These are phyloP conservation scores for Oreochromis tanganicae DNA, from an alignment of 2,113 vertebrate genomes.

Conservation along the genomic window DNA sequence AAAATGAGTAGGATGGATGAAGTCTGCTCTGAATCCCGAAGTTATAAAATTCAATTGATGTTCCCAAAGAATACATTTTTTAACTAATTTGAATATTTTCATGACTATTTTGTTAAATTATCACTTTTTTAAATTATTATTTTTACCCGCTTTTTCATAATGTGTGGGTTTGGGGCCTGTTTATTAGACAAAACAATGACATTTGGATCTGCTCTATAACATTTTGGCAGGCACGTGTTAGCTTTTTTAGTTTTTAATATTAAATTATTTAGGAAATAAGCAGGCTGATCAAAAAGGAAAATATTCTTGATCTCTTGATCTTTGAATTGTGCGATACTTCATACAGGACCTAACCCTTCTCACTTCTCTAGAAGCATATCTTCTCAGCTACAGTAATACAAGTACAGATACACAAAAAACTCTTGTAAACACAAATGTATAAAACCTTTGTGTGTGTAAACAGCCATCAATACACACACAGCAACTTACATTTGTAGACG, in stretches of 20 bases:
- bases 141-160: not conserved
- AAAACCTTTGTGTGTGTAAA: slow-evolving; percentile 4
- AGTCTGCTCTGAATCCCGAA: not conserved
- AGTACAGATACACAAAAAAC: slow-evolving; percentile 22
- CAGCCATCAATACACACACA: slow-evolving; percentile 30
- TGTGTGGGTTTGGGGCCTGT: not conserved
- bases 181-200: not conserved
- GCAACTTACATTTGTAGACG: slow-evolving; percentile 35
- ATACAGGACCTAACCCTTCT: not conserved
- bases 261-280: not conserved
- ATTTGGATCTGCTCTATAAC: not conserved
- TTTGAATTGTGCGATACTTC: not conserved
- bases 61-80: not conserved
- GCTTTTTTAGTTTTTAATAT: not conserved
- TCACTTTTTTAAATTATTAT: not conserved
- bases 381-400: slow-evolving; percentile 53
- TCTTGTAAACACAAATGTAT: slow-evolving; percentile 34
- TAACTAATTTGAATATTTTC: not conserved
- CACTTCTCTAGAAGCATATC: not conserved
- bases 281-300: not conserved
- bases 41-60: not conserved
- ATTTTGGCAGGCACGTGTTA: not conserved
- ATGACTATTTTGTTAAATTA: not conserved
- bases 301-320: not conserved
- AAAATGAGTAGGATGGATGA: not conserved